Conservation (phyloP, 2,888 invertebrate genomes). For the Trachelus tabidus region DNA sequence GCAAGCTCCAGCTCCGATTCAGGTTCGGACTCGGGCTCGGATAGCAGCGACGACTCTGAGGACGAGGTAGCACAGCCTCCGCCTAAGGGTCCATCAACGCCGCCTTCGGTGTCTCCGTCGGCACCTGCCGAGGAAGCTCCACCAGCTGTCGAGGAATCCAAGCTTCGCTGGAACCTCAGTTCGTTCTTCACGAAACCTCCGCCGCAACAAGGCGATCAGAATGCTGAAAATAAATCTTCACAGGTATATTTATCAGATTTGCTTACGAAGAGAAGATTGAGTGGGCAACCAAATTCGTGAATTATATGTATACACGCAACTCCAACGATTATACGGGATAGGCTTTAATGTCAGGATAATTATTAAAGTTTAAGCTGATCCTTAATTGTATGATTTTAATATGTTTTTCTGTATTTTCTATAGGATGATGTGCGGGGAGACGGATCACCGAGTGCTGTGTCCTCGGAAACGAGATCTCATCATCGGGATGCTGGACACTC, state of each 20-base stretch:
- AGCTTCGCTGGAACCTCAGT: constrained; percentile 63
- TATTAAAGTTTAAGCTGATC: not conserved
- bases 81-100: constrained; percentile 62
- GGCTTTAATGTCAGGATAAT: not conserved
- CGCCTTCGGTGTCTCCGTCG: constrained; percentile 54
- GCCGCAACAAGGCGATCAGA: constrained; percentile 49
- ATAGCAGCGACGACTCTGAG: constrained; percentile 70
- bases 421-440: constrained; percentile 43
- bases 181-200: constrained; percentile 59
- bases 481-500: constrained; percentile 28
- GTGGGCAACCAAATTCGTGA: not conserved
- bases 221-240: constrained; percentile 45
- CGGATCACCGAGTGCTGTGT: constrained; percentile 48
- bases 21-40: constrained; percentile 73
- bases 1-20: constrained; percentile 75
- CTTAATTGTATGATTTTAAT: not conserved
- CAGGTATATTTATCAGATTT: constrained; percentile 37
- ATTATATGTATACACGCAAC: too few species aligned
- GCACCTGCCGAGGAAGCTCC: constrained; percentile 41
- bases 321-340: too few species aligned
- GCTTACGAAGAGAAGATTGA: not conserved
- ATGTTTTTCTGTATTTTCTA: constrained; percentile 1
- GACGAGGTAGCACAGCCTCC: constrained; percentile 59
- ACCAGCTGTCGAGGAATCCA: constrained; percentile 66
- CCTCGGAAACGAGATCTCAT: constrained; percentile 35